Base-by-base conservation (phyloP, 2,113 vertebrate genomes). In the Guaruba guarouba region DNA sequence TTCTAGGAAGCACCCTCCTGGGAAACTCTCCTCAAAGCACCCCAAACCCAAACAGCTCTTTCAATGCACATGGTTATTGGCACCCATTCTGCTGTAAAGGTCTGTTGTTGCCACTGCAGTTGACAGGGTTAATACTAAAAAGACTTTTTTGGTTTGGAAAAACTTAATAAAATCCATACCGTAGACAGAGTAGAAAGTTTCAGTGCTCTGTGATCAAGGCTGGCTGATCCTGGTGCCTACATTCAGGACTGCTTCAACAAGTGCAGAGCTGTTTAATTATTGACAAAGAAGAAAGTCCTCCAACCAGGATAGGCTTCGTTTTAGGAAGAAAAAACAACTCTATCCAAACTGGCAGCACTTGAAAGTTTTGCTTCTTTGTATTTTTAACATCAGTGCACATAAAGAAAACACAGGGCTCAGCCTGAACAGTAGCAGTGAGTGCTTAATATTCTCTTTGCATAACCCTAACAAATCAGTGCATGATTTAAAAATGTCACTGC, bases 401-500 rank as follows among this genome's bases (percentile, higher is more conserved):
- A 29, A 81, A 75, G 61, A 86, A 90, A 94, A 87, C 37, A 62
- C 14, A 59, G 86, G 66, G 52, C n/a, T 15, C 28, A 15, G 46
- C 24, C 51, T 31, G 39, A 88, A 86, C 7, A 6, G 77, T 24
- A 82, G 55, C 75, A 66, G 11, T 25, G 54, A 74, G 48, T 35
- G n/a, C 41, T 93, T 87, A 88, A 92, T 66, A 79, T 94, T 77
- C 67, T 61, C 39, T 89, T 76, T 88, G 80, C 80, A 68, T 74
- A 89, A 79, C 33, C 80, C 90, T 63, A 93, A 84, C 57, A 89
- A 83, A 91, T 87, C 63, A 68, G 71, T 76, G 64, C 73, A 37
- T 55, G 37, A 71, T 82, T 93, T 64, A 23, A 88, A 95, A 91
- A 96, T 90, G 92, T 83, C 88, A 83, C 77, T 74, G 55, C 90